These are phyloP conservation scores for Lepidotrigona ventralis DNA, from an alignment of 1,140 invertebrate genomes.

Conservation along the genomic window DNA sequence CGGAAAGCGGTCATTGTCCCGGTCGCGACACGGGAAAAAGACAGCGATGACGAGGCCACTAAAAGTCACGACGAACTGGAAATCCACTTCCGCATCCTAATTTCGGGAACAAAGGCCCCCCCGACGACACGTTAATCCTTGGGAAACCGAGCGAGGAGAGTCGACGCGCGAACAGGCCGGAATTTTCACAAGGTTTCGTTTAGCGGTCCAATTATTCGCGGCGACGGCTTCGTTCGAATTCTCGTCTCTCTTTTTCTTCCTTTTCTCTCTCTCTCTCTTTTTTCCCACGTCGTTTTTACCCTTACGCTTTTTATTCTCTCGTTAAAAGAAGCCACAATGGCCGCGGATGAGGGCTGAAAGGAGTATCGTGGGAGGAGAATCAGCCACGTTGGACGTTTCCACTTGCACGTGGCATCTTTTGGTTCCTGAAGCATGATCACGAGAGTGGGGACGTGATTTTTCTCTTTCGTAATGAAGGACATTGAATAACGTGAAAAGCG, in stretches of 20 bases:
- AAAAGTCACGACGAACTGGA: conserved; percentile 46
- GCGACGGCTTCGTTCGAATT: conserved; percentile 18
- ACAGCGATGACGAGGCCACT: conserved; percentile 40
- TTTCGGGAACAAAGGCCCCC: conserved; percentile 56
- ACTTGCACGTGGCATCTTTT: neutral
- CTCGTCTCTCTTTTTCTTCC: neutral
- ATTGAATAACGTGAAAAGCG: neutral
- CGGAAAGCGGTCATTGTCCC: conserved; percentile 48
- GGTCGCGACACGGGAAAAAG: conserved; percentile 54
- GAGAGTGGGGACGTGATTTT: neutral
- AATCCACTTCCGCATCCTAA: conserved; percentile 65
- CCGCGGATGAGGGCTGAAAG: neutral
- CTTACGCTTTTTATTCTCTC: neutral
- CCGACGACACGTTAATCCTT: conserved; percentile 7
- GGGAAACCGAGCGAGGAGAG: conserved; percentile 8
- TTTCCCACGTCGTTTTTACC: neutral
- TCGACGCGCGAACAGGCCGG: conserved; percentile 4
- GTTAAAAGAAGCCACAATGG: conserved; percentile 16
- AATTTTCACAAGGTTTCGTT: conserved; percentile 35
- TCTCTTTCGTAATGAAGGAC: neutral
- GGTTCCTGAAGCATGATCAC: conserved; percentile 13
- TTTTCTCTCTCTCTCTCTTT: neutral
- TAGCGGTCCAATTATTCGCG: conserved; percentile 39
- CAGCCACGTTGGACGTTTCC: conserved; percentile 6
- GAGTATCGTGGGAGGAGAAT: conserved; percentile 8